Evolutionary conservation across 2,113 vertebrate genomes (phyloP), one percentile per base, ranked within the genome.

Genomic region (Suncus etruscus): DNA sequence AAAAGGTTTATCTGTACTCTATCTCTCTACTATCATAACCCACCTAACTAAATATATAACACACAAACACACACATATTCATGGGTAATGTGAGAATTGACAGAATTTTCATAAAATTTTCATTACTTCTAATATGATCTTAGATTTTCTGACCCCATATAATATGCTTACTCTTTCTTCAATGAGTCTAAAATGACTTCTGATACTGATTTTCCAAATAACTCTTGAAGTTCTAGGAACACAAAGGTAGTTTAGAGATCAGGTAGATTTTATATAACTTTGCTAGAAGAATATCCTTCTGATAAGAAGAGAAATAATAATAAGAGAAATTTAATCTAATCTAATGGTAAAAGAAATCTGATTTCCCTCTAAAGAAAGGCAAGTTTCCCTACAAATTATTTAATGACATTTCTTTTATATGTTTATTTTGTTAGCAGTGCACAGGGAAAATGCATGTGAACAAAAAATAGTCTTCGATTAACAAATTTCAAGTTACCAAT

Each of bases 401-500:
- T 79, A 61, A 68, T 6, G 51, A 8, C 7, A 7, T 72, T 50
- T 50, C 12, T 83, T 94, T 91, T 93, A 93, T 92, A 63, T 27
- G 22, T 66, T 91, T 89, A 58, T 32, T 82, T 11, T 79, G 20
- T 54, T 70, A 10, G 12, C 29, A 78, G 79, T 39, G n/a, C 50
- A 82, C 54, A 87, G 69, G 70, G 65, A 91, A 79, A 8, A 61
- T 83, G 27, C 68, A 76, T 8, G 10, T 18, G 63, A 93, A 78
- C 54, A 69, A 70, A 39, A 32, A 86, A 63, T 24, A 66, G 75
- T 93, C 93, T 83, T 90, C 78, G 72, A 92, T 87, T 92, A 91
- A 39, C 65, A 45, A 73, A 11, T 73, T 89, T 87, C n/a, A 81
- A 89, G 25, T 65, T 74, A 77, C 65, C 66, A 89, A 86, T 69